Conservation (phyloP, 30 jellyfish, hydroid and myxozoan genomes). For the Hydra vulgaris region DNA sequence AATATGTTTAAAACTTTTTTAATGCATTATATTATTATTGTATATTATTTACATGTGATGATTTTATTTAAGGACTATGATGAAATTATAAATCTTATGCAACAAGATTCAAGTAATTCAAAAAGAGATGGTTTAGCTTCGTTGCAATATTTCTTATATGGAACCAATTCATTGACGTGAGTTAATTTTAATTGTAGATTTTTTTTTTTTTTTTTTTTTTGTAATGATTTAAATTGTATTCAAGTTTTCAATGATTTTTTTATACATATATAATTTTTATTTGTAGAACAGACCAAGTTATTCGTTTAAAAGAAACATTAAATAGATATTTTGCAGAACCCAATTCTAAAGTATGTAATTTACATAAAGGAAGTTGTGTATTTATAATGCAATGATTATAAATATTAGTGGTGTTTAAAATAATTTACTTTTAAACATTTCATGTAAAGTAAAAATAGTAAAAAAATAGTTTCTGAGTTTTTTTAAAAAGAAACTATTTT, state of each 20-base stretch:
- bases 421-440: too few species aligned
- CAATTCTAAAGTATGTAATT: constrained; percentile 51
- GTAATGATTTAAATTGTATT: neutral
- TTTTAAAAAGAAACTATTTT: too few species aligned
- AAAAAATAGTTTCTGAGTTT: neutral
- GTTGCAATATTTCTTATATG: constrained; percentile 58
- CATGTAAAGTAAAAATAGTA: too few species aligned
- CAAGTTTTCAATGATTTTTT: neutral
- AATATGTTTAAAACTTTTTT: too few species aligned
- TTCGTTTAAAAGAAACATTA: constrained; percentile 68
- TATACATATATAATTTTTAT: neutral
- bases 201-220: neutral
- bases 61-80: constrained; percentile 56
- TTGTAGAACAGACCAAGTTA: constrained; percentile 60
- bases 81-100: constrained; percentile 37
- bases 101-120: constrained; percentile 18
- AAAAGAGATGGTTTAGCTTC: constrained; percentile 82
- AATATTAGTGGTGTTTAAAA: too few species aligned
- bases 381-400: too few species aligned
- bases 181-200: neutral
- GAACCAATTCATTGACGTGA: constrained; percentile 48
- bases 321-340: constrained; percentile 89
- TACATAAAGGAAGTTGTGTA: too few species aligned
- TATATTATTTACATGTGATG: too few species aligned
- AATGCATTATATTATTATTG: too few species aligned